Evolutionary conservation across 1,140 invertebrate species (phyloP).

Genomic region (Sycophaga agraensis): DNA sequence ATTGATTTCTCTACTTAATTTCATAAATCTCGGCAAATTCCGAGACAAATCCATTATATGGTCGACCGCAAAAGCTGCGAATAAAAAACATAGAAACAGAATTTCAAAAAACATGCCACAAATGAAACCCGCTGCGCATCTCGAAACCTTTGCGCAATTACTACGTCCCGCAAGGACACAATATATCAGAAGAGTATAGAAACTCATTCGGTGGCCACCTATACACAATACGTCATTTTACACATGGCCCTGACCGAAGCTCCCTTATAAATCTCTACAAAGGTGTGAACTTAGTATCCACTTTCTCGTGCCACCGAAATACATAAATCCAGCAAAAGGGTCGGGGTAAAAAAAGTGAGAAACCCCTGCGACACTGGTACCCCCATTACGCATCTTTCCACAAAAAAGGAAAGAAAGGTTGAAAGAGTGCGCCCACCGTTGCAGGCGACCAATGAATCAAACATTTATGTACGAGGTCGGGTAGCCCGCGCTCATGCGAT

Average conservation of each 20-base stretch:
- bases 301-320: background rate
- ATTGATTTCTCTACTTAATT: no score
- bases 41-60: no score
- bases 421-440: background rate
- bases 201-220: background rate
- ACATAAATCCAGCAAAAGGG: constrained; percentile 7
- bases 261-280: constrained; percentile 5
- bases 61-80: no score
- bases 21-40: no score
- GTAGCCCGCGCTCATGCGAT: no score
- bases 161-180: background rate
- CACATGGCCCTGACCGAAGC: background rate
- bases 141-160: no score
- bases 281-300: background rate
- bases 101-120: no score
- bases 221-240: background rate
- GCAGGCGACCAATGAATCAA: constrained; percentile 13
- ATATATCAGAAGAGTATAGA: background rate
- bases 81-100: no score
- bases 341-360: background rate
- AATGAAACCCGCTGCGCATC: no score
- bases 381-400: background rate
- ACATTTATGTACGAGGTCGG: background rate
- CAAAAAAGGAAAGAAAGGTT: background rate
- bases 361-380: background rate